Conservation (phyloP, 2,888 invertebrate species). For the Doris montereyensis region DNA sequence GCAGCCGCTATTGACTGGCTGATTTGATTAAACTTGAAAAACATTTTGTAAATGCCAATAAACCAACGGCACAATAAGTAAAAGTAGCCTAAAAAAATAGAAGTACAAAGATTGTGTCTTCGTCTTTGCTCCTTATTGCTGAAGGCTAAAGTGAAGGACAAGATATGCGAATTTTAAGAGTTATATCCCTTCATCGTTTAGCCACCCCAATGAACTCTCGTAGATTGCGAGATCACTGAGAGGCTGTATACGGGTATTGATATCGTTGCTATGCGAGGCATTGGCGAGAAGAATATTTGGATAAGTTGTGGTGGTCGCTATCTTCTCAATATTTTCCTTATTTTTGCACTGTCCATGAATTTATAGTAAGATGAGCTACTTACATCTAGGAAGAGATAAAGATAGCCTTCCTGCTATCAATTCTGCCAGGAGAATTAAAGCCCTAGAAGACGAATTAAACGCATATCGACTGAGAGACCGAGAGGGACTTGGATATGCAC, state of each 20-base stretch:
- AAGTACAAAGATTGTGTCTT: too few species aligned
- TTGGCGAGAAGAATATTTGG: conserved; percentile 23
- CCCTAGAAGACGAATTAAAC: conserved; percentile 49
- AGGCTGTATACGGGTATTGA: neutral
- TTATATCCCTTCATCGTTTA: too few species aligned
- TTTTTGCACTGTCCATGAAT: neutral
- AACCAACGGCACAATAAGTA: too few species aligned
- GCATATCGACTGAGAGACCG: conserved; percentile 43
- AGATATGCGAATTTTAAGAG: too few species aligned
- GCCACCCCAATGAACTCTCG: too few species aligned
- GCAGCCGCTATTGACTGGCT: conserved; percentile 20
- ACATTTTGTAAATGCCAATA: too few species aligned
- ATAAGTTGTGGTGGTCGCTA: neutral
- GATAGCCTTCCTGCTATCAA: conserved; percentile 29
- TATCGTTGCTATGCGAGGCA: conserved; percentile 38
- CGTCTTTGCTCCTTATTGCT: too few species aligned
- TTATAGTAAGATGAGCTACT: conserved; percentile 35
- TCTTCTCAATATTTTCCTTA: neutral
- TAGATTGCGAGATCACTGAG: neutral
- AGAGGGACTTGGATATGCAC: conserved; percentile 27
- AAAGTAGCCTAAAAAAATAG: too few species aligned
- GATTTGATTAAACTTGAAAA: conserved; percentile 31
- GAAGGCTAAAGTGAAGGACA: too few species aligned
- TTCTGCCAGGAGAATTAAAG: conserved; percentile 46
- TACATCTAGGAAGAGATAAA: conserved; percentile 30